Percentiles rank a stretch among this genome's conserved stretches.
These are phyloP conservation scores for Sycophila texana DNA, from an alignment of 2,888 invertebrate species.

Conservation along the genomic window DNA sequence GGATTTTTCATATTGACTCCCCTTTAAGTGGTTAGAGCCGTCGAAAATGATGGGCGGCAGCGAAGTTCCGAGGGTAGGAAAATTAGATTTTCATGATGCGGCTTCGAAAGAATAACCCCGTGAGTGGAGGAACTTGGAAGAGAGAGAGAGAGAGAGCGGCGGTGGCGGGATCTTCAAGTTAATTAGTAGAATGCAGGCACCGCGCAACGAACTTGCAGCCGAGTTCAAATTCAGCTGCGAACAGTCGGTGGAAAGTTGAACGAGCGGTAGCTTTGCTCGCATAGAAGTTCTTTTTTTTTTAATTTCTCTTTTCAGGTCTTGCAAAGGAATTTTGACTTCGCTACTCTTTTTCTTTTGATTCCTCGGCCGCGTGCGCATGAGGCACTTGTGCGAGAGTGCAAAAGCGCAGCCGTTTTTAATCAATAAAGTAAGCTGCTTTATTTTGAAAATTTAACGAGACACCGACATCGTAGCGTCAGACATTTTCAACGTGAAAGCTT, in stretches of 20 bases:
- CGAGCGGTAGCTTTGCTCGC: constrained; percentile 32
- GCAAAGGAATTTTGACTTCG: too few species aligned
- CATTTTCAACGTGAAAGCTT: too few species aligned
- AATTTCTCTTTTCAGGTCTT: background rate
- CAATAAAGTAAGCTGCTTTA: too few species aligned
- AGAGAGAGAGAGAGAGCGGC: constrained; percentile 13
- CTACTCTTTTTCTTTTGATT: too few species aligned
- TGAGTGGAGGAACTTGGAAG: background rate
- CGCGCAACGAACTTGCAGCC: constrained; percentile 19
- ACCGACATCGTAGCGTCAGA: too few species aligned
- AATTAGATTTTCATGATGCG: background rate
- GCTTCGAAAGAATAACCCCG: background rate
- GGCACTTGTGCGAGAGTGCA: too few species aligned
- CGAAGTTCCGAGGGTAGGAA: background rate
- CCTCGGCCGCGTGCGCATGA: too few species aligned
- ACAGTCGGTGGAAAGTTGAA: constrained; percentile 53
- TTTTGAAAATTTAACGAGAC: too few species aligned
- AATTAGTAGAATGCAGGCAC: constrained; percentile 49
- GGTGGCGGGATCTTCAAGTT: constrained; percentile 34
- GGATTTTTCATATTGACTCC: background rate
- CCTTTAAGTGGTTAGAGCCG: background rate
- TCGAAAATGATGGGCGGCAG: background rate
- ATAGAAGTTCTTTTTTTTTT: background rate
- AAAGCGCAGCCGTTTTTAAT: too few species aligned
- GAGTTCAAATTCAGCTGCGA: constrained; percentile 47